A percentile compares a stretch with the other conserved stretches of the same genome.
Conservation (phyloP, 1,140 invertebrate genomes). For the Oryctes rhinoceros region DNA sequence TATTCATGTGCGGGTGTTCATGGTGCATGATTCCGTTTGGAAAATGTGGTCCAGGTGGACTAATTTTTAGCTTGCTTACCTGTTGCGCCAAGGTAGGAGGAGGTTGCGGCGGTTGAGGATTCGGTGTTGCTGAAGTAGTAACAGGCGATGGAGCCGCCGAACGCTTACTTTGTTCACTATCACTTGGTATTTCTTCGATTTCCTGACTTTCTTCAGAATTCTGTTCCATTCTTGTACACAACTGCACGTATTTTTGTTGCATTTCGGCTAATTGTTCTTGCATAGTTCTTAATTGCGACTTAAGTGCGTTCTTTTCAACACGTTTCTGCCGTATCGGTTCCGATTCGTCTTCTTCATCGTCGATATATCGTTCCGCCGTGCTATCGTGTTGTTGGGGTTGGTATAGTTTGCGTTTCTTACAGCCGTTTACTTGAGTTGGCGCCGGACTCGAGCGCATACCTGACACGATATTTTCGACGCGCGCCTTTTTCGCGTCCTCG, state of each 20-base stretch:
- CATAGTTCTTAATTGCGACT: conserved; percentile 84
- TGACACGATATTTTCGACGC: conserved; percentile 94
- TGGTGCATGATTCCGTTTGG: conserved; percentile 63
- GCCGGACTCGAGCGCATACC: conserved; percentile 88
- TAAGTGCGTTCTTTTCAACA: conserved; percentile 83
- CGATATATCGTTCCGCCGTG: conserved; percentile 75
- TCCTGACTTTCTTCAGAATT: conserved; percentile 73
- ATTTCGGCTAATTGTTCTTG: conserved; percentile 89
- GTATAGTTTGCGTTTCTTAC: conserved; percentile 96
- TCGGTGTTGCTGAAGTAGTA: conserved; percentile 66
- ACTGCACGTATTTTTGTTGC: conserved; percentile 88
- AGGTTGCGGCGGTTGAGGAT: conserved; percentile 62
- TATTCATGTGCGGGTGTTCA: conserved; percentile 69
- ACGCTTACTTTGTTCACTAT: conserved; percentile 69
- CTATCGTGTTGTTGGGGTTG: conserved; percentile 93
- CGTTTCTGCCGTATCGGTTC: conserved; percentile 82
- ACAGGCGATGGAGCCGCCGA: conserved; percentile 68
- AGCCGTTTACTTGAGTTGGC: conserved; percentile 81
- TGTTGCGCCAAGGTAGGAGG: conserved; percentile 73
- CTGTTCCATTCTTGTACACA: conserved; percentile 85
- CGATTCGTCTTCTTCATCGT: conserved; percentile 78
- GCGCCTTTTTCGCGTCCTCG: conserved; percentile 84
- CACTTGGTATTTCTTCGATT: conserved; percentile 76
- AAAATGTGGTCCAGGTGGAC: conserved; percentile 62
- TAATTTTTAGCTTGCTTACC: conserved; percentile 76